Percentiles rank a stretch among this genome's conserved stretches.
phyloP scores from a whole-genome alignment of 2,888 invertebrate genomes.

The Axea sp. region DNA sequence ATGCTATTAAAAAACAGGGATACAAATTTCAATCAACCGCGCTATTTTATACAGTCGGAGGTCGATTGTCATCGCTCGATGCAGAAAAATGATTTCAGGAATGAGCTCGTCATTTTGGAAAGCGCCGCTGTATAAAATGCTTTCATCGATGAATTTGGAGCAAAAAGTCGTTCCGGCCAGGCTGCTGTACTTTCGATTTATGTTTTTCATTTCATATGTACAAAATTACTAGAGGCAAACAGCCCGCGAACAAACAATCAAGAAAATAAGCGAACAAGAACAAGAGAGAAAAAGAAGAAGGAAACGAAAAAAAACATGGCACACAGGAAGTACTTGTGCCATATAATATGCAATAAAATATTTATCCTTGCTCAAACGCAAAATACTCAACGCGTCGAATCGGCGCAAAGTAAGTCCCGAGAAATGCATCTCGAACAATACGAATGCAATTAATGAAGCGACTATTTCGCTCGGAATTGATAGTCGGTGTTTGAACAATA shows the following conservation, averaged over 20 bases:
- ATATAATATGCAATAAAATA: conserved; percentile 3
- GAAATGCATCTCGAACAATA: conserved; percentile 1
- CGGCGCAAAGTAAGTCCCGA: neutral
- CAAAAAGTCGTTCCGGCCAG: conserved; percentile 21
- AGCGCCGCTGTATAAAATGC: conserved; percentile 15
- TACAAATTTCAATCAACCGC: neutral
- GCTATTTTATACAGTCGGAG: neutral
- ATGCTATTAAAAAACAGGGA: too few species aligned
- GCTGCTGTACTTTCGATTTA: conserved; percentile 24
- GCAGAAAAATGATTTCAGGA: conserved; percentile 22
- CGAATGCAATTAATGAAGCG: conserved; percentile 1
- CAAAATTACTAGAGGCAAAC: conserved; percentile 1
- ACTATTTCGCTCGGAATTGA: neutral
- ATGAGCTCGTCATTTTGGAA: conserved; percentile 13
- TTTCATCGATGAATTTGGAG: conserved; percentile 24
- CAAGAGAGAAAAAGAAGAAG: neutral
- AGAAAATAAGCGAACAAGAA: too few species aligned
- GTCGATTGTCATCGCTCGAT: neutral
- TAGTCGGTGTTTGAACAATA: neutral
- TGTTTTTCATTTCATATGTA: conserved; percentile 10
- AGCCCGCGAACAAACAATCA: neutral
- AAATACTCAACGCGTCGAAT: neutral
- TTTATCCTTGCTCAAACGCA: conserved; percentile 5
- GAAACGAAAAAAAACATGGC: neutral
- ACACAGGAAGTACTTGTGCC: neutral